Conservation (phyloP, 2,113 vertebrate genomes). For the Hemibagrus wyckioides region DNA sequence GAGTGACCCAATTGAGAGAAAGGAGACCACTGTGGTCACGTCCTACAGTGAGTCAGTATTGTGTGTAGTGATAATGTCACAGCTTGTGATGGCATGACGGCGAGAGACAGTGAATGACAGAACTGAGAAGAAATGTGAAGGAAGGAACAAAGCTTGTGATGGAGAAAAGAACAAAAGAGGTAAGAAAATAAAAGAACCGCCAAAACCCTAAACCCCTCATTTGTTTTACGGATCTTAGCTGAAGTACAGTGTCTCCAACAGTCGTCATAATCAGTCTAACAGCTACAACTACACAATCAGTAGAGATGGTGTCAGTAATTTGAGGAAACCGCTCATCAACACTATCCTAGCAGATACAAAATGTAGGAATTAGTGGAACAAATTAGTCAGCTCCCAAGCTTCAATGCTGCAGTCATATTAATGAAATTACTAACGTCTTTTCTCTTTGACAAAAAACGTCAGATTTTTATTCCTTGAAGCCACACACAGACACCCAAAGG, state of each 20-base stretch:
- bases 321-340: conserved; percentile 14
- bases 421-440: conserved; percentile 17
- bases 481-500: conserved; percentile 27
- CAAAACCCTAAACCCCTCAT: not conserved
- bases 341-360: conserved; percentile 15
- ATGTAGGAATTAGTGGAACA: conserved; percentile 13
- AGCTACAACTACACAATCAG: not conserved
- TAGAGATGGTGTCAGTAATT: conserved; percentile 10
- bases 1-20: not conserved
- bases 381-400: conserved; percentile 2
- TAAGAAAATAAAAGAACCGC: not conserved
- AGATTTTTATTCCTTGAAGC: conserved; percentile 45
- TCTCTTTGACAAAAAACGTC: conserved; percentile 28
- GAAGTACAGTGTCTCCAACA: conserved; percentile 19
- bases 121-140: not conserved
- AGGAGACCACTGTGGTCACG: not conserved
- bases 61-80: conserved; percentile 2
- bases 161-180: not conserved
- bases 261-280: not conserved
- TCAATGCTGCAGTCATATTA: conserved; percentile 15
- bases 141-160: not conserved
- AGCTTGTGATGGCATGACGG: not conserved
- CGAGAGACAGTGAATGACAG: not conserved
- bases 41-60: conserved; percentile 44
- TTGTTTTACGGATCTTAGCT: not conserved